These are phyloP conservation scores for Rhinogobius similis DNA, from an alignment of 2,113 vertebrate species.

Conservation along the genomic window DNA sequence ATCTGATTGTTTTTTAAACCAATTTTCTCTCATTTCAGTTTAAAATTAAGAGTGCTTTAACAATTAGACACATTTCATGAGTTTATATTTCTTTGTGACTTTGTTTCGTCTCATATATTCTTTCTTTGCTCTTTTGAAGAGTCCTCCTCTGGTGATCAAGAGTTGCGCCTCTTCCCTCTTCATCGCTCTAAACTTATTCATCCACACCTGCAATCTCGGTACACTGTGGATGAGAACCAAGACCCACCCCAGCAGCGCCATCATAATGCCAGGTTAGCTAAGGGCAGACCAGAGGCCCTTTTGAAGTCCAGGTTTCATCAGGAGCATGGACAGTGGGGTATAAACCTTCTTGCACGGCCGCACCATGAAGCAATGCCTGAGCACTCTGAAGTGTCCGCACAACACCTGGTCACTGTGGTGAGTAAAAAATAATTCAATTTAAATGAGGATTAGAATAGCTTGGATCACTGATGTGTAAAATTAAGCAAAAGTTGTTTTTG, in stretches of 20 bases:
- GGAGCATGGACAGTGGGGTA: conserved; percentile 1
- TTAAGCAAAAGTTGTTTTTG: not conserved
- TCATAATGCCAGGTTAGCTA: not conserved
- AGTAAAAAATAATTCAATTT: conserved; percentile 26
- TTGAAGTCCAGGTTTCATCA: conserved; percentile 19
- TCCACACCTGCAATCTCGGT: conserved; percentile 4
- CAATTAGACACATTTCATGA: too few relatives aligned
- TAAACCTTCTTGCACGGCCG: conserved; percentile 22
- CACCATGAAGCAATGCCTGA: conserved; percentile 32
- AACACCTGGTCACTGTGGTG: conserved; percentile 65
- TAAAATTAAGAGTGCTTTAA: too few relatives aligned
- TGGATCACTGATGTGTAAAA: not conserved
- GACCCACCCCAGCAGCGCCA: conserved; percentile 10
- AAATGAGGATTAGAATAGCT: not conserved
- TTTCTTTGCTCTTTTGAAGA: conserved; percentile 34
- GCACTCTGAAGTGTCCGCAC: conserved; percentile 31
- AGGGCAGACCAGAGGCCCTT: not conserved
- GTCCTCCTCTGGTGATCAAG: conserved; percentile 30
- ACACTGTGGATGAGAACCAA: not conserved
- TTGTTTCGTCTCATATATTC: not conserved
- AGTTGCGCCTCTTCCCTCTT: conserved; percentile 27
- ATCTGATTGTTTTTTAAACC: too few relatives aligned
- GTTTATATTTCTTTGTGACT: too few relatives aligned
- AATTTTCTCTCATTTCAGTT: too few relatives aligned
- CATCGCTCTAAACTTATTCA: conserved; percentile 20